Evolutionary conservation across 2,797 vertebrate genomes (phyloP).

Genomic region (Anableps anableps): DNA sequence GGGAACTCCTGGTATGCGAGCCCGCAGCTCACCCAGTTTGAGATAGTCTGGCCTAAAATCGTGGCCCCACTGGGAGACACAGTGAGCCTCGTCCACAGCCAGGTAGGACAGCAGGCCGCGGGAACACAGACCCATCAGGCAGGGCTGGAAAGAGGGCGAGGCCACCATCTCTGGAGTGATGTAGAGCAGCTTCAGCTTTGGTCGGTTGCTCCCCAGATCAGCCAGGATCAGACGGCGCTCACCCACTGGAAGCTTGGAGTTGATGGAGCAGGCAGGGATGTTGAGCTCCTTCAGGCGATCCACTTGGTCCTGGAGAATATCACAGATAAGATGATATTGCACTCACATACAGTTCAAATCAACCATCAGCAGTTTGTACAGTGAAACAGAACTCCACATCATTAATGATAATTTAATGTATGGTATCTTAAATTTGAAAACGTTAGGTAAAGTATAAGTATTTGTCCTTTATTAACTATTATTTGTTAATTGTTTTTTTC

Average conservation of each 20-base stretch:
- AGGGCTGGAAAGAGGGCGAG: conserved; percentile 90
- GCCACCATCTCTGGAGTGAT: conserved; percentile 98
- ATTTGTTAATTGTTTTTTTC: too few species aligned
- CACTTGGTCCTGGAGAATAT: conserved; percentile 88
- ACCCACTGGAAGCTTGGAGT: conserved; percentile 87
- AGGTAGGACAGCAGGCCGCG: conserved; percentile 89
- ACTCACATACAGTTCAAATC: not conserved
- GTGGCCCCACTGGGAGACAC: conserved; percentile 98
- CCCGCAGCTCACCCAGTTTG: conserved; percentile 87
- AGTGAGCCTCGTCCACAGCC: conserved; percentile 96
- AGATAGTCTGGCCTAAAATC: conserved; percentile 97
- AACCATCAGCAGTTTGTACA: not conserved
- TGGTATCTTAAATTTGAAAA: not conserved
- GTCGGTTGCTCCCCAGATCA: conserved; percentile 86
- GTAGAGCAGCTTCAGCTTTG: conserved; percentile 91
- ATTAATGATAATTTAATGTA: not conserved
- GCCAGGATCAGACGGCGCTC: conserved; percentile 87
- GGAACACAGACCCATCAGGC: conserved; percentile 83
- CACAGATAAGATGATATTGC: not conserved
- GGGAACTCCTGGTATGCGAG: conserved; percentile 77
- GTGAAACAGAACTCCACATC: not conserved
- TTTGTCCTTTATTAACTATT: too few species aligned
- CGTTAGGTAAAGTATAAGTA: too few species aligned
- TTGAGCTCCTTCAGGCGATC: conserved; percentile 88
- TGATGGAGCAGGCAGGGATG: conserved; percentile 90